Evolutionary conservation across 2,888 invertebrate species (phyloP).

Genomic region (Cataglyphis albicans): DNA sequence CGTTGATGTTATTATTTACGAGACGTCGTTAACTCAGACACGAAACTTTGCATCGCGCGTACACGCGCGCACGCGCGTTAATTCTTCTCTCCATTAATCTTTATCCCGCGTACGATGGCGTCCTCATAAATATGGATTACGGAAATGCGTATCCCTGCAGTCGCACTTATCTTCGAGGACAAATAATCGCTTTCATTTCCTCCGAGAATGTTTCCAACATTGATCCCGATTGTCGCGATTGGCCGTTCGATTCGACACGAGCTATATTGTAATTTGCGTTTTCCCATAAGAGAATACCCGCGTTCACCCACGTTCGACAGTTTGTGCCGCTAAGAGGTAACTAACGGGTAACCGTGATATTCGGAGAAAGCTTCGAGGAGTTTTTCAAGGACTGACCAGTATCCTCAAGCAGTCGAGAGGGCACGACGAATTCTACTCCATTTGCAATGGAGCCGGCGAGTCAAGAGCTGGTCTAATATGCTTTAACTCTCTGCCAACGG

Average conservation of each 20-base stretch:
- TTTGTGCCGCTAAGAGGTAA: background rate
- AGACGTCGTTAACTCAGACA: conserved; percentile 71
- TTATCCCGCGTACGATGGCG: conserved; percentile 40
- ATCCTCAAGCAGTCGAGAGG: conserved; percentile 52
- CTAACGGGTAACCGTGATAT: conserved; percentile 53
- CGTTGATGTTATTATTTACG: conserved; percentile 78
- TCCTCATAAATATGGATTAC: conserved; percentile 74
- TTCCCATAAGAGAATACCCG: background rate
- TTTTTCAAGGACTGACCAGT: conserved; percentile 71
- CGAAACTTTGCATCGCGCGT: conserved; percentile 56
- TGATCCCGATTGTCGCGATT: conserved; percentile 13
- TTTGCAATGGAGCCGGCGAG: conserved; percentile 74
- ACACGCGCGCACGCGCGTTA: conserved; percentile 62
- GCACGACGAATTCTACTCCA: conserved; percentile 66
- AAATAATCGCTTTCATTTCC: conserved; percentile 61
- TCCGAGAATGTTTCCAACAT: conserved; percentile 1
- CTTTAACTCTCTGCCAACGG: conserved; percentile 73
- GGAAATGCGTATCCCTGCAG: conserved; percentile 65
- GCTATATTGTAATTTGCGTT: background rate
- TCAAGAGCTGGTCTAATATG: conserved; percentile 79
- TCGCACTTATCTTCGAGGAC: conserved; percentile 52
- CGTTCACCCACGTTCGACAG: background rate
- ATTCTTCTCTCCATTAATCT: conserved; percentile 61
- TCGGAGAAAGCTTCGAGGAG: conserved; percentile 60
- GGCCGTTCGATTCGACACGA: conserved; percentile 1